Base-by-base conservation (phyloP, 2,888 invertebrate species). In the Protonemura montana region DNA sequence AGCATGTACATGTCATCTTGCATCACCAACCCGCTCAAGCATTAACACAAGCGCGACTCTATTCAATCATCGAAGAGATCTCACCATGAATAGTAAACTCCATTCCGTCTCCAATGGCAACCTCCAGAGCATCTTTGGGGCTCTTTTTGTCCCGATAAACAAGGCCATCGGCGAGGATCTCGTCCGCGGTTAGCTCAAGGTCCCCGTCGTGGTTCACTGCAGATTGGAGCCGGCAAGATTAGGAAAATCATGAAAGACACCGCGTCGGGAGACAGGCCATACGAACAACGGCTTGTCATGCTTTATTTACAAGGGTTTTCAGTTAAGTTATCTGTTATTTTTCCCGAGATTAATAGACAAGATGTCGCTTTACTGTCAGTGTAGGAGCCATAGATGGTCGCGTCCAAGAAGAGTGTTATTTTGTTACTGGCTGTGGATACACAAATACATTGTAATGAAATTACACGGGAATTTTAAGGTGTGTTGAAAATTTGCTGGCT, bases 81-180 rank as follows among this genome's bases (percentile, higher is more conserved):
- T 91, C 94, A 94, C 97, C 97, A 92, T 97, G 97, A 93, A 97
- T 97, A 85, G 97, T 97, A 90, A 97, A 97, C 92, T 97, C 97
- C 96, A 97, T 97, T 89, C 97, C 97, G 91, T 97, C 97, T 83
- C 97, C 97, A 90, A 97, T 97, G 88, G 97, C 97, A 88, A 97
- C 97, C 93, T 98, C 97, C 89, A 97, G 94, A 92, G 97, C 96
- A 90, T 97, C 96, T 93, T 97, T 94, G 27, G 94, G 96, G 90
- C 96, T 95, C 92, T 97, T 97, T 92, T 97, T 97, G 90, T 97
- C 97, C 91, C 96, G 95, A 92, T 96, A 96, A 90, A 97, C 94
- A 89, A 97, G 95, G 86, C 97, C 96, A 91, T 97, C 97, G 88
- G 95, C 96, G 90, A 97, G 93, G 90, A 95, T 94, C 91, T 95